Percentiles rank a stretch among this genome's conserved stretches.
phyloP scores from a whole-genome alignment of 2,797 vertebrate species.

The Staurois parvus region DNA sequence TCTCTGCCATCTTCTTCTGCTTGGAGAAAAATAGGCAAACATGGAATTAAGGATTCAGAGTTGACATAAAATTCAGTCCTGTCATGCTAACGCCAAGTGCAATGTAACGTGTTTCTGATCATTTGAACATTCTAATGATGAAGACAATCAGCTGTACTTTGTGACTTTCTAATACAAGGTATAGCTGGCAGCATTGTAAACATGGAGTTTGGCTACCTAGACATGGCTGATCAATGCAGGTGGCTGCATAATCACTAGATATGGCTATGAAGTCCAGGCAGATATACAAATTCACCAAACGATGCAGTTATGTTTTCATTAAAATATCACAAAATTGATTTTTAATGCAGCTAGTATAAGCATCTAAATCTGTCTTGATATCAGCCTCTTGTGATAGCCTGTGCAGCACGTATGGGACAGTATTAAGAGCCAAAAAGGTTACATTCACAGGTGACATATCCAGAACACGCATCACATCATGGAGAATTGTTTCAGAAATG shows the following conservation, averaged over 20 bases:
- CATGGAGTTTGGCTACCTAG: not conserved
- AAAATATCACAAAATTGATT: too few species aligned
- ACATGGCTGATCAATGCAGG: not conserved
- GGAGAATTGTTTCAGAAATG: too few species aligned
- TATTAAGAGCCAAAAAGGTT: too few species aligned
- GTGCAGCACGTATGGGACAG: too few species aligned
- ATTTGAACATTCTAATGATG: not conserved
- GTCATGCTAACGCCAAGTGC: not conserved
- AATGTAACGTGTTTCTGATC: not conserved
- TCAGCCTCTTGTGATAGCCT: too few species aligned
- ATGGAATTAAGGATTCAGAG: not conserved
- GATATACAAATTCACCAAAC: not conserved
- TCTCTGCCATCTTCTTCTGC: not conserved
- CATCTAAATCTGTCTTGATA: too few species aligned
- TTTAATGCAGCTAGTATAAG: too few species aligned
- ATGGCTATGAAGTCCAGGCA: too few species aligned
- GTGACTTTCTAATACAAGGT: not conserved
- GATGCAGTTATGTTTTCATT: not conserved
- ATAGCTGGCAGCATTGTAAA: not conserved
- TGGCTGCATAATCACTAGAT: not conserved
- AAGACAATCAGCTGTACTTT: not conserved
- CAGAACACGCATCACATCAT: too few species aligned
- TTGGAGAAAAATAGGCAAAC: not conserved
- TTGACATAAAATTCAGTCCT: not conserved
- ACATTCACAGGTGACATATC: too few species aligned